These are phyloP conservation scores for Aramus guarauna DNA, from an alignment of 2,113 vertebrate species.

Conservation along the genomic window DNA sequence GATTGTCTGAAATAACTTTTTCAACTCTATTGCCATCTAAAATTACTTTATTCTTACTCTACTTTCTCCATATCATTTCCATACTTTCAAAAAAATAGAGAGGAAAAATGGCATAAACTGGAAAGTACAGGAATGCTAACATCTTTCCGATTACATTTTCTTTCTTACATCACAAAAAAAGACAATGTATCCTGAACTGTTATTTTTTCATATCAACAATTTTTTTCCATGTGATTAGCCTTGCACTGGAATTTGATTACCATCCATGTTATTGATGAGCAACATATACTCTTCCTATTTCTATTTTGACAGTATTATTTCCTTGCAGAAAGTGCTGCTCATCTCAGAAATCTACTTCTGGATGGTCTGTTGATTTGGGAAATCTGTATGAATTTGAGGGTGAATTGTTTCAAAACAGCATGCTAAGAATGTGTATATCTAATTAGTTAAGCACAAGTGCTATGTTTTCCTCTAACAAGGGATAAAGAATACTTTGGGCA, in stretches of 20 bases:
- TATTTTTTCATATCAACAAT: neutral
- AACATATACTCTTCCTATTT: neutral
- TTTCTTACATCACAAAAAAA: neutral
- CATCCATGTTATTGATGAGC: neutral
- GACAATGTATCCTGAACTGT: neutral
- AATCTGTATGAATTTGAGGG: neutral
- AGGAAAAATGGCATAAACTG: neutral
- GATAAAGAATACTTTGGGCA: neutral
- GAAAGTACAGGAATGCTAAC: neutral
- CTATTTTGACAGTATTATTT: neutral
- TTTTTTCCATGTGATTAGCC: neutral
- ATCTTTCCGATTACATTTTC: neutral
- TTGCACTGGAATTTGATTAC: neutral
- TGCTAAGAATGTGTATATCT: neutral
- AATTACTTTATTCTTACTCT: neutral
- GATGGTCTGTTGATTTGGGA: neutral
- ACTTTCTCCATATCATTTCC: neutral
- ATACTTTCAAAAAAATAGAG: neutral
- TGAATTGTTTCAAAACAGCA: neutral
- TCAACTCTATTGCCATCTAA: neutral
- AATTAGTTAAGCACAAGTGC: neutral
- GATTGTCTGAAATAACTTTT: neutral
- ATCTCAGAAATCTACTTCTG: neutral
- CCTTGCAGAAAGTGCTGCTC: neutral
- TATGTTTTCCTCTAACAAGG: neutral